Evolutionary conservation across 1,140 invertebrate genomes (phyloP), one percentile per base, ranked within the genome.

Genomic region (Tenebrio molitor): DNA sequence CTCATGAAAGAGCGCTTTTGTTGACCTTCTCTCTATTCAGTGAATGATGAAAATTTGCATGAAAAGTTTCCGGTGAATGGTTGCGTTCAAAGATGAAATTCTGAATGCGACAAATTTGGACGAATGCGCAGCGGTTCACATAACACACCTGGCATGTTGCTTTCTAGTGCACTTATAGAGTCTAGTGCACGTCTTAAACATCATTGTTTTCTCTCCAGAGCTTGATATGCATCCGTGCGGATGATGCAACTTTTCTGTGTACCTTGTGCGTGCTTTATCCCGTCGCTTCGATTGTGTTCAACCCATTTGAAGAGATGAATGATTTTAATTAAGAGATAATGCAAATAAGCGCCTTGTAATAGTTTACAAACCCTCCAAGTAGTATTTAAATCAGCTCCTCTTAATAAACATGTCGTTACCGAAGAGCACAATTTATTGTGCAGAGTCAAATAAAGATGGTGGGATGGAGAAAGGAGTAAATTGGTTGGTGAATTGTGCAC

Each of bases 291-390:
- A n/a, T n/a, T n/a, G n/a, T n/a, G n/a, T n/a, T n/a, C n/a, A n/a
- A n/a, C n/a, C 29, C 10, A 16, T 16, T 46, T 46, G 42, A 15
- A 46, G 12, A 15, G 16, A 46, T 16, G 42, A 16, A 7, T 6
- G 12, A 46, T 2, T 46, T 46, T 46, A 46, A 46, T 46, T 46
- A 46, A 46, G 17, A 8, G 42, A 46, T 46, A 46, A 46, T 46
- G 42, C 42, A 46, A 46, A 12, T 46, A 46, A 16, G 14, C 12
- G 17, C n/a, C 8, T 1, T 15, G 42, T 46, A 5, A 7, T 46
- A 16, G 42, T 33, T 46, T 46, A 46, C 12, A 46, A 46, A 46
- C 42, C n/a, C 15, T 46, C 42, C 3, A 46, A 16, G 8, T 46
- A 16, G 15, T 46, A 16, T 16, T 46, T 17, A 46, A 46, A 15